A percentile compares a stretch with the other conserved stretches of the same genome.
Evolutionary conservation across 92 coral and sea anemone genomes (phyloP).

Genomic region (Heteractis magnifica): DNA sequence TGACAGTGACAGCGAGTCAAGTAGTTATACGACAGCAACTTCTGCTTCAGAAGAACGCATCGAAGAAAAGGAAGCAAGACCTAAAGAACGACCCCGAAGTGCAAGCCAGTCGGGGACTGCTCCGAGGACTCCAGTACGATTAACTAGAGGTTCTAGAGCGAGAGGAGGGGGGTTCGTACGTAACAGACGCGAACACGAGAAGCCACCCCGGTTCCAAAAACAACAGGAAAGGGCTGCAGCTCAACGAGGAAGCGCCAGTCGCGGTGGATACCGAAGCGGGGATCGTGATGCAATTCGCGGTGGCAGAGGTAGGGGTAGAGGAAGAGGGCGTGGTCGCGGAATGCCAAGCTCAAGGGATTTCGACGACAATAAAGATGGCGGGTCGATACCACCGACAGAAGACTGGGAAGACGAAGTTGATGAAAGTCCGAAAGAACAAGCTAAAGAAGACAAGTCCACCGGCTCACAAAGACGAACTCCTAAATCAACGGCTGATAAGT

Average conservation of each 20-base stretch:
- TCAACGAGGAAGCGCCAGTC: slow-evolving; percentile 52
- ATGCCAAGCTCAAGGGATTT: slow-evolving; percentile 41
- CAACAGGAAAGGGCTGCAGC: slow-evolving; percentile 87
- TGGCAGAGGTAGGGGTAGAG: slow-evolving; percentile 70
- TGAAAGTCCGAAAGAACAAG: slow-evolving; percentile 22
- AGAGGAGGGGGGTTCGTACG: slow-evolving; percentile 68
- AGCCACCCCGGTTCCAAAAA: slow-evolving; percentile 95
- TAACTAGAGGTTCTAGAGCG: slow-evolving; percentile 40
- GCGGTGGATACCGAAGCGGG: slow-evolving; percentile 57
- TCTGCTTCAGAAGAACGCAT: slow-evolving; percentile 88
- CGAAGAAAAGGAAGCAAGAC: slow-evolving; percentile 50
- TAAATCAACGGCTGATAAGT: slow-evolving; percentile 37
- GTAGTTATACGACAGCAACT: slow-evolving; percentile 86
- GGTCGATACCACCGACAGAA: slow-evolving; percentile 71
- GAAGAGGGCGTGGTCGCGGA: slow-evolving; percentile 60
- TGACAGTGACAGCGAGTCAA: slow-evolving; percentile 70
- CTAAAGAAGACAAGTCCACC: slow-evolving; percentile 27
- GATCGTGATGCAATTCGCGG: slow-evolving; percentile 59
- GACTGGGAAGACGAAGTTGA: slow-evolving; percentile 87
- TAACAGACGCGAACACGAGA: slow-evolving; percentile 73
- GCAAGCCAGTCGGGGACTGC: slow-evolving; percentile 44
- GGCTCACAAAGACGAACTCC: slow-evolving; percentile 36
- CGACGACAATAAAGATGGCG: slow-evolving; percentile 29
- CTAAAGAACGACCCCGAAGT: slow-evolving; percentile 48
- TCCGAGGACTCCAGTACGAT: slow-evolving; percentile 36